Percentiles rank a stretch among this genome's conserved stretches.
Evolutionary conservation across 92 coral and sea anemone species (phyloP).

Genomic region (Palythoa grandiflora): DNA sequence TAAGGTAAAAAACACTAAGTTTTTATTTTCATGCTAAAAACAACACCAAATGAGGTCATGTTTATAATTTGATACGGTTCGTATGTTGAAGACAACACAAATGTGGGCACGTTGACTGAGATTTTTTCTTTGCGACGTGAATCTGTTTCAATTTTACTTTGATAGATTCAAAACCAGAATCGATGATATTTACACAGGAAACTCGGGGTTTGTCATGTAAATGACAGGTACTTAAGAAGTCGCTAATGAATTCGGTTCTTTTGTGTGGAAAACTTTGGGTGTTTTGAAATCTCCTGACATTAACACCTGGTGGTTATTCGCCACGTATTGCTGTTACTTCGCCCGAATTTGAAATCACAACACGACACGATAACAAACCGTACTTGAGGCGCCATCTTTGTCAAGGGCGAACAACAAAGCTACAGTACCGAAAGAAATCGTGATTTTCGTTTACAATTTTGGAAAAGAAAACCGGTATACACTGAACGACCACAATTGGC

Average conservation of each 20-base stretch:
- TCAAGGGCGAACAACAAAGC: background rate
- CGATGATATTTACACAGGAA: background rate
- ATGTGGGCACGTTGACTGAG: background rate
- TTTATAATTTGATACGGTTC: background rate
- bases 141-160: background rate
- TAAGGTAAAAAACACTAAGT: background rate
- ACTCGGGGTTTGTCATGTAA: background rate
- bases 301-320: background rate
- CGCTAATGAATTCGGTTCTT: background rate
- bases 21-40: background rate
- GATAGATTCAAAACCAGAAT: background rate
- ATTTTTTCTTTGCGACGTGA: background rate
- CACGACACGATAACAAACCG: background rate
- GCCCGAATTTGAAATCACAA: background rate
- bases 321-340: background rate
- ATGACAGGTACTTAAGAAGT: background rate
- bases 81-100: background rate
- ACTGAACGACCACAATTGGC: background rate
- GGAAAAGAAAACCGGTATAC: too few species aligned
- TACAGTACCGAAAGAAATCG: background rate
- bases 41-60: background rate
- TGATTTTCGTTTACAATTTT: background rate
- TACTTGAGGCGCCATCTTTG: background rate
- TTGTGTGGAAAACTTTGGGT: background rate
- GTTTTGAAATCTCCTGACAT: too few species aligned